Conservation (phyloP, 2,888 invertebrate species). For the Caenorhabditis sp. region DNA sequence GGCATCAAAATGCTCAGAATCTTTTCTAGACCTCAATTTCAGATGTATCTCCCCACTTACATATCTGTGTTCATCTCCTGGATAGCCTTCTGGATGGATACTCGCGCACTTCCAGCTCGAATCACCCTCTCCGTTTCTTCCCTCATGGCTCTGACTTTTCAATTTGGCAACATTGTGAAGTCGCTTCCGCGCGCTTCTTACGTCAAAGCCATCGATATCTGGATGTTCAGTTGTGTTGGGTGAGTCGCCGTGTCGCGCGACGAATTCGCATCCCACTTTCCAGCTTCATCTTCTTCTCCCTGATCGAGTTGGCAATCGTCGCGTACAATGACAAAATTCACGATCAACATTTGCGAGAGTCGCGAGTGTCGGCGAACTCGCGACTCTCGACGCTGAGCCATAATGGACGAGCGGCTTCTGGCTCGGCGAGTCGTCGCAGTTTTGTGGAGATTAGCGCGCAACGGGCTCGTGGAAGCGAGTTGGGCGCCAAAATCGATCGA, state of each 20-base stretch:
- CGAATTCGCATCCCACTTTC: slow-evolving; percentile 7
- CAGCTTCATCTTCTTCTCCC: slow-evolving; percentile 62
- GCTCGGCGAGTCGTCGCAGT: slow-evolving; percentile 30
- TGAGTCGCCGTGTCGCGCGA: slow-evolving; percentile 10
- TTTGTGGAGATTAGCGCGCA: slow-evolving; percentile 34
- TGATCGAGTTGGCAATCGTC: slow-evolving; percentile 68
- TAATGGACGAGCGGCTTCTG: no score
- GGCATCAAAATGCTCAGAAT: background rate
- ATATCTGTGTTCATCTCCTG: slow-evolving; percentile 69
- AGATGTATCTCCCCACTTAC: slow-evolving; percentile 71
- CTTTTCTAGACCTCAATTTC: slow-evolving; percentile 6
- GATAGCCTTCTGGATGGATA: slow-evolving; percentile 71
- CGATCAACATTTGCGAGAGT: slow-evolving; percentile 53
- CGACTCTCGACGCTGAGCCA: background rate
- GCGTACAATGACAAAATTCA: slow-evolving; percentile 70
- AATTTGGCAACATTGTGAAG: slow-evolving; percentile 69
- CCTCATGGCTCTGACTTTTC: slow-evolving; percentile 70
- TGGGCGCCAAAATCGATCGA: slow-evolving; percentile 65
- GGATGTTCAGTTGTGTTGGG: slow-evolving; percentile 64
- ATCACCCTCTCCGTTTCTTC: slow-evolving; percentile 69
- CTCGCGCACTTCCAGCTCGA: slow-evolving; percentile 67
- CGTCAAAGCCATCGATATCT: slow-evolving; percentile 69
- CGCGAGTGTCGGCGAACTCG: slow-evolving; percentile 17
- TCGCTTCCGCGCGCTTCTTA: slow-evolving; percentile 65
- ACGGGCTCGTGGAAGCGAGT: slow-evolving; percentile 49